Base-by-base conservation (phyloP, 2,888 invertebrate genomes). In the Anthophora plumipes region DNA sequence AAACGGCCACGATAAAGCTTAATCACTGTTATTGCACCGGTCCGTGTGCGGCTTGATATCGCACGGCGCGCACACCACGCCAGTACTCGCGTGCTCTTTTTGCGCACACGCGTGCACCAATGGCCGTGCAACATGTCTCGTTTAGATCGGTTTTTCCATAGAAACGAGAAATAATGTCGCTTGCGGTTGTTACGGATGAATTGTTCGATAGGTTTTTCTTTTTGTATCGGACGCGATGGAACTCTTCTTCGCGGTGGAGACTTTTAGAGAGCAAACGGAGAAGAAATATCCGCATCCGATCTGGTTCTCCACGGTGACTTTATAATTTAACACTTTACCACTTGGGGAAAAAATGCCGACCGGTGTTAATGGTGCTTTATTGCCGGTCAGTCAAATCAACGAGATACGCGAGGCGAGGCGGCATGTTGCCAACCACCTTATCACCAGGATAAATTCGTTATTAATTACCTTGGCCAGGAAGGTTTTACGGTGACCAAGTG, bases 11-110 rank as follows among this genome's bases (percentile, higher is more conserved):
- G 71, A 85, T 83, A 80, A 82, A 83, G 81, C 73, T 80, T 87
- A 87, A 87, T 87, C 85, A 87, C 82, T 81, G 80, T 87, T 86
- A 87, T 85, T 84, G 83, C 73, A 61, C 79, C 77, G 66, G 82
- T 78, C 77, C 2, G 55, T 46, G 68, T 46, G 68, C 59, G 55
- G 70, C 54, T 80, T 60, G 85, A 83, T 86, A 84, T 71, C 77
- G 64, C 72, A 20, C 48, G 22, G 31, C 43, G n/a, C 55, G 12
- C 39, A 9, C 52, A 25, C 59, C 2, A 22, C 11, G 31, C 37
- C 12, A 25, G 39, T n/a, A 4, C 37, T 46, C 41, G 55, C 57
- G 69, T 63, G 55, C 72, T 54, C 57, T 59, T 76, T 61, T 59
- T 72, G 48, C 63, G 67, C 57, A 37, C 66, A 37, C 66, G 63